These are phyloP conservation scores for Elgonia sp. DNA, from an alignment of 2,888 invertebrate species.

Conservation along the genomic window DNA sequence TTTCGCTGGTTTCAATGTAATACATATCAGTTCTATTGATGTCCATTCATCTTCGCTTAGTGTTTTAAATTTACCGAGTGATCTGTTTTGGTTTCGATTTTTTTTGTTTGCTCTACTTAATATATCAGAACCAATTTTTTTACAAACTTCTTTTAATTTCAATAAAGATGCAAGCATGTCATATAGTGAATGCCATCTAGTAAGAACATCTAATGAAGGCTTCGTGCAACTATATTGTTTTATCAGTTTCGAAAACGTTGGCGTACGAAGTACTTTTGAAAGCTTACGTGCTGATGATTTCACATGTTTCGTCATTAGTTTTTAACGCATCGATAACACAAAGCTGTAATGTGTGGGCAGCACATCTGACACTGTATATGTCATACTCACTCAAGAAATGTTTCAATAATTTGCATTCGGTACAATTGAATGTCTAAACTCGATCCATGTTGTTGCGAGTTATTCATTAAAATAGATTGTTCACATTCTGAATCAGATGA, in stretches of 20 bases:
- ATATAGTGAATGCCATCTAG: slow-evolving; percentile 7
- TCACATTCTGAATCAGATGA: background rate
- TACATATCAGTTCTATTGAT: background rate
- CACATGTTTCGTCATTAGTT: background rate
- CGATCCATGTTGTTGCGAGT: too few species aligned
- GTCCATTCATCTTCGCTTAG: background rate
- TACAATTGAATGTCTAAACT: background rate
- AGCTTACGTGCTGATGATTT: background rate
- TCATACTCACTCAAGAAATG: background rate
- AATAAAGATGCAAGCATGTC: background rate
- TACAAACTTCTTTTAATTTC: background rate
- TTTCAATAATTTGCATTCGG: background rate
- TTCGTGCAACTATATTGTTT: background rate
- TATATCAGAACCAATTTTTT: background rate
- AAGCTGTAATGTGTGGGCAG: slow-evolving; percentile 18
- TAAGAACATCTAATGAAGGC: background rate
- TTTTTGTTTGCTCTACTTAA: too few species aligned
- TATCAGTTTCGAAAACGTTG: background rate
- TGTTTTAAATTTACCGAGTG: too few species aligned
- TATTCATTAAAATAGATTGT: background rate
- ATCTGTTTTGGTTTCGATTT: too few species aligned
- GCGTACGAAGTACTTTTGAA: slow-evolving; percentile 1
- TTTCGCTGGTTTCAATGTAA: background rate
- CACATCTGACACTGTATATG: slow-evolving; percentile 19
- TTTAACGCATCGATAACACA: slow-evolving; percentile 7